Percentiles rank a stretch among this genome's conserved stretches.
Conservation (phyloP, 2,113 vertebrate species). For the Passer domesticus region DNA sequence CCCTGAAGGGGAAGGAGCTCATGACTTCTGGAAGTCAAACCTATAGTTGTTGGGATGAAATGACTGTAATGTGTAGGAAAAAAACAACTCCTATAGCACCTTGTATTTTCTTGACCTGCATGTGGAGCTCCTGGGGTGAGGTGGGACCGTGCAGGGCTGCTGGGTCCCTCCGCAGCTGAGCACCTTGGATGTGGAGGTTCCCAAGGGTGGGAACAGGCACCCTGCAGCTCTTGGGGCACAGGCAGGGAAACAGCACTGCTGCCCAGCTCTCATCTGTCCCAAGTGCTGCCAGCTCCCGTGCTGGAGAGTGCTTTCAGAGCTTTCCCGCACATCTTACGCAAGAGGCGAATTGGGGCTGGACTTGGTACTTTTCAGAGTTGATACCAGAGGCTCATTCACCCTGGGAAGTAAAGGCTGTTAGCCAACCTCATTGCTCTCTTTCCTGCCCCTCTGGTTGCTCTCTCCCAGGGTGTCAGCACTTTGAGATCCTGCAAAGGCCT, state of each 20-base stretch:
- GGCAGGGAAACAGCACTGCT: not conserved
- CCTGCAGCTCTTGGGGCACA: not conserved
- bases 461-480: not conserved
- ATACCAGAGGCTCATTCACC: not conserved
- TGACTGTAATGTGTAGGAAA: not conserved
- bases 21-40: not conserved
- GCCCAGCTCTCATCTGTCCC: not conserved
- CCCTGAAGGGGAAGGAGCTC: not conserved
- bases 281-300: not conserved
- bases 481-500: not conserved
- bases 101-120: not conserved
- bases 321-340: not conserved
- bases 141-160: not conserved
- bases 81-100: not conserved
- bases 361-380: not conserved
- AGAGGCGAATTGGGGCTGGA: not conserved
- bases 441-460: not conserved
- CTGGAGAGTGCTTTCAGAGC: not conserved
- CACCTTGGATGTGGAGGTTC: not conserved
- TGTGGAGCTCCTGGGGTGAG: rapidly evolving
- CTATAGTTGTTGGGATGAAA: not conserved
- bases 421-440: not conserved
- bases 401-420: not conserved
- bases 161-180: rapidly evolving
- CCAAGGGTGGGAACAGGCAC: not conserved